Evolutionary conservation across 2,113 vertebrate species (phyloP), one percentile per base, ranked within the genome.

Genomic region (Myiozetetes cayanensis): DNA sequence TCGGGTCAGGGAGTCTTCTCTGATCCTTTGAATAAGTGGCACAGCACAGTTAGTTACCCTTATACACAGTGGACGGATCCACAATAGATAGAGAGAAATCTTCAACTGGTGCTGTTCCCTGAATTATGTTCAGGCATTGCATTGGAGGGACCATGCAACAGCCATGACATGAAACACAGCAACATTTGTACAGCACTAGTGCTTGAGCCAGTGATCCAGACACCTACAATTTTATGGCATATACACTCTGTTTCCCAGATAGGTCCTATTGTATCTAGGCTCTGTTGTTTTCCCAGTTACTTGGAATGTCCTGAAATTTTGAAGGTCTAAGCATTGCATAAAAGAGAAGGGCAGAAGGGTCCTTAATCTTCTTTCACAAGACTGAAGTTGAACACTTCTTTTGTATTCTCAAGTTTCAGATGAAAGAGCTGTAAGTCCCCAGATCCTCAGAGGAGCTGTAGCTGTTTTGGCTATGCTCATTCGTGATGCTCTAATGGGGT

Each of bases 111-210:
- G 33, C 27, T 9, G 1, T 35, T 72, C 66, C 19, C 14, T 37
- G 18, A 79, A 11, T 27, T 75, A 13, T 71, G 55, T 39, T 50
- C 61, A 37, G 70, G 6, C 33, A 17, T 7, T 85, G n/a, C 50
- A 15, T 6, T 58, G 31, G 6, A 2, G 6, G 27, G 8, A 5
- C 10, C 37, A 21, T 2, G 5, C 41, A 27, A 25, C 6, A 47
- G 8, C 43, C 11, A 9, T 50, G 17, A 8, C 41, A 27, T 4
- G 5, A 71, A 59, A 14, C 14, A 47, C 8, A n/a, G 23, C 14
- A 39, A 24, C 10, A n/a, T 37, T 43, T 65, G 28, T 46, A 47
- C 14, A 9, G 25, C 33, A 27, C 14, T 25, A 49, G 18, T 63
- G 23, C 35, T 27, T 72, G 17, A 71, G 23, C 8, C 33, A 20